Evolutionary conservation across 2,888 invertebrate species (phyloP).

Genomic region (Luperina nickerlii): DNA sequence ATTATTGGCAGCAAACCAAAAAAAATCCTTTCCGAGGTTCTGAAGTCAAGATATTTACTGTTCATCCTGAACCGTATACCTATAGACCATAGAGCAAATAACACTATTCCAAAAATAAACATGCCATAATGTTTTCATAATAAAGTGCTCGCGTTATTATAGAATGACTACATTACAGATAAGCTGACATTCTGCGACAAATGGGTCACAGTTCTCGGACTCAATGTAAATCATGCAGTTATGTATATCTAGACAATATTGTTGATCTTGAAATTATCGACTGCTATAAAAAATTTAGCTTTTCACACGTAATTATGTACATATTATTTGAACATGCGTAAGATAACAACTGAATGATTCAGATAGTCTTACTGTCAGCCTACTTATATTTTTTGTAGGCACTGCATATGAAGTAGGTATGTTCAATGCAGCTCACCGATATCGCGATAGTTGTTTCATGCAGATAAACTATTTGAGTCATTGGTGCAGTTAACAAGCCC

Average conservation of each 20-base stretch:
- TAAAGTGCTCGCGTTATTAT: constrained; percentile 37
- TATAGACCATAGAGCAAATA: neutral
- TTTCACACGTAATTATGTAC: constrained; percentile 24
- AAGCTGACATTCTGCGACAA: constrained; percentile 50
- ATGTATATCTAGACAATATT: constrained; percentile 13
- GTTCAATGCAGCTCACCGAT: neutral
- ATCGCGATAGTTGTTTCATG: neutral
- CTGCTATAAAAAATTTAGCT: neutral
- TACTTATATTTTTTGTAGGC: constrained; percentile 16
- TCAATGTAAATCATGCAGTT: constrained; percentile 40
- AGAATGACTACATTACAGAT: constrained; percentile 53
- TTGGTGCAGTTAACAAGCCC: neutral
- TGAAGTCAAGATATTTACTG: neutral
- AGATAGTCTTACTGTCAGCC: constrained; percentile 9
- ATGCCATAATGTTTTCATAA: constrained; percentile 57
- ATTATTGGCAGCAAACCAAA: neutral
- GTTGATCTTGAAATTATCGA: constrained; percentile 21
- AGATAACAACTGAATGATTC: neutral
- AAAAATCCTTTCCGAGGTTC: neutral
- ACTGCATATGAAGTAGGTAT: constrained; percentile 1
- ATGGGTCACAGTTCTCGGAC: constrained; percentile 58
- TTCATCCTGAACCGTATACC: neutral
- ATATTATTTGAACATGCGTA: constrained; percentile 6
- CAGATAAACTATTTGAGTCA: neutral
- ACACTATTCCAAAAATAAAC: constrained; percentile 46